Evolutionary conservation across 2,113 vertebrate species (phyloP), one percentile per base, ranked within the genome.

Genomic region (Apaloderma vittatum): DNA sequence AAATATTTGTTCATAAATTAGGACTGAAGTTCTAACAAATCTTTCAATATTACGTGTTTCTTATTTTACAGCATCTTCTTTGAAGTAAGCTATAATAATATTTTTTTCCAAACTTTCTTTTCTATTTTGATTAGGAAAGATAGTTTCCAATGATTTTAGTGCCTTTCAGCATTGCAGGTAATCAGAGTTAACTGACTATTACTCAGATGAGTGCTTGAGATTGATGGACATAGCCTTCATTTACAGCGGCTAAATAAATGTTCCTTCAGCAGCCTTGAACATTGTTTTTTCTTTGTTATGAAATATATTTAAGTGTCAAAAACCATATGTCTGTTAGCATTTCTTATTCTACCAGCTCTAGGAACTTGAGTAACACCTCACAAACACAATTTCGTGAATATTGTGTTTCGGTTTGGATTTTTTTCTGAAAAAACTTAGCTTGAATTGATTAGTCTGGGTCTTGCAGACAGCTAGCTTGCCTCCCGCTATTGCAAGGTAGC

Each of bases 171-270:
- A 20, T n/a, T 72, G 27, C 20, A 57, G 59, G 10, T 48, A 70
- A 40, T 87, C 26, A 32, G 12, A n/a, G 48, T 63, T 96, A 86
- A 90, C 87, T 79, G 59, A 21, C 63, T 52, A 20, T 78, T 83
- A 48, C 21, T 68, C 30, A 80, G n/a, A 57, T 65, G 45, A 49
- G n/a, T 63, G 8, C 63, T 88, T 52, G 63, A 79, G 54, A n/a
- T 58, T 86, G 70, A 82, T 65, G 57, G 66, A 78, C 27, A 37
- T 6, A 15, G 9, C 57, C 30, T 54, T 63, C n/a, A 27, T 80
- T 80, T 76, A 82, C 43, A 76, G 66, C n/a, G 93, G 57, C 40
- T 93, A 57, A 79, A 30, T 65, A 87, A 93, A 93, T 93, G 40
- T 26, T 85, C 73, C 34, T 91, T 68, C 49, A 27, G 27, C 46